Evolutionary conservation across 35 echinoderm and acorn worm genomes (phyloP).

Genomic region (Heliocidaris erythrogramma): DNA sequence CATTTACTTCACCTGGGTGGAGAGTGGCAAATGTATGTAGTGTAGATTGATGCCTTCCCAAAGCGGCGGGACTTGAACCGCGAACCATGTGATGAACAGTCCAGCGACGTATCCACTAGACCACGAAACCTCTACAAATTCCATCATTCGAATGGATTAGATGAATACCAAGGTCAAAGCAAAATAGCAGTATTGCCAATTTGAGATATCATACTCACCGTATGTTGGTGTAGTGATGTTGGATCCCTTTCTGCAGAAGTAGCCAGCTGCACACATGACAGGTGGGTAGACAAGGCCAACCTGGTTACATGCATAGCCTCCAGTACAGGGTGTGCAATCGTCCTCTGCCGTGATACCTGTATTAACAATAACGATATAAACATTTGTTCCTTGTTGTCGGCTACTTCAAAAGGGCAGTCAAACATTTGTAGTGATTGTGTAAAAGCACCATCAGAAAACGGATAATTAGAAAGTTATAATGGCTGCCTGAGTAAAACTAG

Average conservation of each 20-base stretch:
- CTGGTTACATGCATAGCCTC: constrained; percentile 86
- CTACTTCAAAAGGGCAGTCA: background rate
- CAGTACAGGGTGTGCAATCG: constrained; percentile 80
- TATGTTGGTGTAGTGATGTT: constrained; percentile 81
- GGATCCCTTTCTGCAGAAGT: constrained; percentile 82
- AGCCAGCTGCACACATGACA: constrained; percentile 78
- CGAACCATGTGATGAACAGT: no score
- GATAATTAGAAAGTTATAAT: background rate
- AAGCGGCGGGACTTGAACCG: no score
- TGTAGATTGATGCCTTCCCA: no score
- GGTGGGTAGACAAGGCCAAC: constrained; percentile 68
- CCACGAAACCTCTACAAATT: no score
- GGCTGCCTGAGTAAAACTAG: no score
- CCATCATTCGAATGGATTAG: no score
- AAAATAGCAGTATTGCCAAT: background rate
- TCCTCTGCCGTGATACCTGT: constrained; percentile 58
- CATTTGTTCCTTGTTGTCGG: background rate
- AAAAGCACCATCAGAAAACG: background rate
- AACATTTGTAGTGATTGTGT: background rate
- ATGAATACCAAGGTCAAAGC: no score
- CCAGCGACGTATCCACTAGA: no score
- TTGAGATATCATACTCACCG: constrained; percentile 51
- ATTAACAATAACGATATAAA: background rate
- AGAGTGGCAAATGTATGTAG: no score
- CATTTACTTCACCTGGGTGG: no score